These are phyloP conservation scores for Antheraea pernyi DNA, from an alignment of 1,140 invertebrate species.

Conservation along the genomic window DNA sequence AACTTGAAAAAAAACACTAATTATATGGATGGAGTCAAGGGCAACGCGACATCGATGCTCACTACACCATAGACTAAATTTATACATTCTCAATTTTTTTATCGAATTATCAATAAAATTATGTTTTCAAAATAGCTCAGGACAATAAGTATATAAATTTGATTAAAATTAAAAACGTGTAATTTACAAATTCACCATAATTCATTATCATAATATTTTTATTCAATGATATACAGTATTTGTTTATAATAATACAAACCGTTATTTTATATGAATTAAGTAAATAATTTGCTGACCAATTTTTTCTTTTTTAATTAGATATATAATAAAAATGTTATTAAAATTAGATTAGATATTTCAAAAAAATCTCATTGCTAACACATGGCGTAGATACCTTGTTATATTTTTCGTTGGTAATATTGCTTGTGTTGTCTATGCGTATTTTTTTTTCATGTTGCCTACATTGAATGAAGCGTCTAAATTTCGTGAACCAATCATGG, in stretches of 20 bases:
- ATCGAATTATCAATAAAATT: neutral
- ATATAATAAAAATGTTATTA: too few species aligned
- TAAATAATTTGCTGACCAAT: too few species aligned
- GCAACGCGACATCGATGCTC: conserved; percentile 71
- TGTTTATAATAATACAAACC: too few species aligned
- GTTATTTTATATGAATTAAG: too few species aligned
- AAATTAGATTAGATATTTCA: too few species aligned
- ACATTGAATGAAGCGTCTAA: conserved; percentile 65
- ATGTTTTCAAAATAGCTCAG: neutral
- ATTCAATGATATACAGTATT: too few species aligned
- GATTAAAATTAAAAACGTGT: too few species aligned
- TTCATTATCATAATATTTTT: too few species aligned
- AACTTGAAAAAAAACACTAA: conserved; percentile 65
- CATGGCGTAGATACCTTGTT: neutral
- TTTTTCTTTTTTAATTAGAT: too few species aligned
- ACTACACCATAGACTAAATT: conserved; percentile 42
- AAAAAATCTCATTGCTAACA: too few species aligned
- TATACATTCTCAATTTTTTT: neutral
- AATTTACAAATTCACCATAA: too few species aligned
- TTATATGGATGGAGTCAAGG: conserved; percentile 67
- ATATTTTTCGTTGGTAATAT: neutral
- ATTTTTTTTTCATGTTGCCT: conserved; percentile 35
- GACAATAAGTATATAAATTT: too few species aligned
- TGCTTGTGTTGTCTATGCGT: conserved; percentile 18
- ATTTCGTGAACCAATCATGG: conserved; percentile 54